Percentiles rank a stretch among this genome's conserved stretches.
Evolutionary conservation across 1,140 invertebrate genomes (phyloP).

Genomic region (Bombus breviceps): DNA sequence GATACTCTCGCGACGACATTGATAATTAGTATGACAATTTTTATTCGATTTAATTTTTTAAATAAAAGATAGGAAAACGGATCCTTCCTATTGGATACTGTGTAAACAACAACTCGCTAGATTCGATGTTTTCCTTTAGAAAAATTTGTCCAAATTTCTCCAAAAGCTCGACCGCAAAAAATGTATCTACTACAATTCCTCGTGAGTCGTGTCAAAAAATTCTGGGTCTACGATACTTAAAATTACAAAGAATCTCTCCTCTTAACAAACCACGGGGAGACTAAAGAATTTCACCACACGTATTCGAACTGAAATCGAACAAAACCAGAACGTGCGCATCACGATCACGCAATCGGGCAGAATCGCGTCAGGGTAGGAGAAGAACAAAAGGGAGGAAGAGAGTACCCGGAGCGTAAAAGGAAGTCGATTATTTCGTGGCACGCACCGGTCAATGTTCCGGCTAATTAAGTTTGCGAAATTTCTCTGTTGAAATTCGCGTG

Average conservation of each 20-base stretch:
- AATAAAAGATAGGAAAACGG: not conserved
- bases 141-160: too few species aligned
- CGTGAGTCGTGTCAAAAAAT: not conserved
- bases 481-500: slow-evolving; percentile 50
- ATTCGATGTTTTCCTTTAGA: not conserved
- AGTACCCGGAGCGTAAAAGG: slow-evolving; percentile 63
- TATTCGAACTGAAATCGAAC: not conserved
- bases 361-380: not conserved
- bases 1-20: not conserved
- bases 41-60: not conserved
- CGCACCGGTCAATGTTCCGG: slow-evolving; percentile 67
- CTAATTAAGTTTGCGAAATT: slow-evolving; percentile 80
- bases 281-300: not conserved
- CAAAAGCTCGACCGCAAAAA: too few species aligned
- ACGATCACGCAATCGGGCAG: not conserved
- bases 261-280: not conserved
- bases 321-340: not conserved
- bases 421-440: slow-evolving; percentile 72
- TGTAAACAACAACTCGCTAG: not conserved
- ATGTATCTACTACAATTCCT: too few species aligned
- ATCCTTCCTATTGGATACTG: not conserved
- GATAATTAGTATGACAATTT: not conserved
- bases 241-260: too few species aligned
- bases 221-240: not conserved
- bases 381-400: slow-evolving; percentile 13